Conservation (phyloP, 92 coral and sea anemone genomes). For the Palythoa heliodiscus region DNA sequence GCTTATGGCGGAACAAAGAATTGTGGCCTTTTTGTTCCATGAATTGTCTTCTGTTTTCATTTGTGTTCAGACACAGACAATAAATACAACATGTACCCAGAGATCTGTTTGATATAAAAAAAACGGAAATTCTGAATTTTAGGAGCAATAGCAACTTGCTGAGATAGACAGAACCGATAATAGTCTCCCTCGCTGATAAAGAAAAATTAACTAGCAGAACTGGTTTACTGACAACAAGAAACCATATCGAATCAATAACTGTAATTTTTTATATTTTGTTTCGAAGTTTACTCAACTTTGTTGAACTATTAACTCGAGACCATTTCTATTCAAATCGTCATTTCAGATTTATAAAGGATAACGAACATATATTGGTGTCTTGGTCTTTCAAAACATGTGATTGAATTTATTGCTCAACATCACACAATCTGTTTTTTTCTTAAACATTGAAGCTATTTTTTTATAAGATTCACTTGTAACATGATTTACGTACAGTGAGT, state of each 20-base stretch:
- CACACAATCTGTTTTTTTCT: too few relatives aligned
- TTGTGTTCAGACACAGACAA: conserved; percentile 31
- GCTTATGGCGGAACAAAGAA: conserved; percentile 43
- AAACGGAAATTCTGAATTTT: not conserved
- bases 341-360: not conserved
- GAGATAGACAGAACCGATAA: conserved; percentile 26
- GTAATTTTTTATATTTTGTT: conserved; percentile 11
- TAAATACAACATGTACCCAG: conserved; percentile 11
- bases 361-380: not conserved
- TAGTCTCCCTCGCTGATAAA: conserved; percentile 11
- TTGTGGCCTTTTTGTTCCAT: conserved; percentile 28
- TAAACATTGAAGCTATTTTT: not conserved
- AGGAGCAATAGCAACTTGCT: conserved; percentile 6
- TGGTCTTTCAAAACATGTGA: not conserved
- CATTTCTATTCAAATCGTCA: conserved; percentile 9
- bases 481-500: not conserved
- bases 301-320: not conserved
- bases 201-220: not conserved
- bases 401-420: not conserved
- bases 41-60: conserved; percentile 19
- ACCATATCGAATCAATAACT: conserved; percentile 24
- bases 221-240: not conserved
- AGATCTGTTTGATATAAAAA: not conserved
- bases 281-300: not conserved
- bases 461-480: not conserved